Evolutionary conservation across 2,888 invertebrate species (phyloP).

Genomic region (Seira musarum): DNA sequence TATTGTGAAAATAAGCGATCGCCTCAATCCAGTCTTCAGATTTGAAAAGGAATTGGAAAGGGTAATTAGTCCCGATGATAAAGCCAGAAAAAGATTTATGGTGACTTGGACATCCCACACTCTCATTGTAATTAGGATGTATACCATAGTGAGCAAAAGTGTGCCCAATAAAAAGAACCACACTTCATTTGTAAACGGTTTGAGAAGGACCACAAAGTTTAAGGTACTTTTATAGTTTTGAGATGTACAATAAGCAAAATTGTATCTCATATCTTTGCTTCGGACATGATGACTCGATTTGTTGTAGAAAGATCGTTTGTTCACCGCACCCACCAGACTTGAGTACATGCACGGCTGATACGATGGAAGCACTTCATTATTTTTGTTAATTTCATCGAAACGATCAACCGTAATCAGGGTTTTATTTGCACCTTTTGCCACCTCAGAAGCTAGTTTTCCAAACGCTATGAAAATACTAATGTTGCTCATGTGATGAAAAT

Average conservation of each 20-base stretch:
- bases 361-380: not conserved
- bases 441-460: not conserved
- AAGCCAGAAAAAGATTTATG: not conserved
- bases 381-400: not conserved
- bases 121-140: too few species aligned
- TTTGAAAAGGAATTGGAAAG: not conserved
- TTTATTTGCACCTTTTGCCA: not conserved
- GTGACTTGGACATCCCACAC: not conserved
- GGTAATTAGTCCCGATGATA: not conserved
- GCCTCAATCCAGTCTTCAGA: not conserved
- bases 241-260: constrained; percentile 16
- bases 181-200: not conserved
- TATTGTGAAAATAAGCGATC: not conserved
- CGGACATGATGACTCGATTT: constrained; percentile 17
- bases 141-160: too few species aligned
- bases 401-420: constrained; percentile 6
- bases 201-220: not conserved
- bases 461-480: not conserved
- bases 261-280: constrained; percentile 9
- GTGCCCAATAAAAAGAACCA: too few species aligned
- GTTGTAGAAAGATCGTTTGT: not conserved
- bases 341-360: not conserved
- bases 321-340: not conserved
- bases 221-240: too few species aligned
- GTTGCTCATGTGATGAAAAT: constrained; percentile 18